Evolutionary conservation across 2,888 invertebrate genomes (phyloP), one percentile per base, ranked within the genome.

Genomic region (Chrysodeixis includens): DNA sequence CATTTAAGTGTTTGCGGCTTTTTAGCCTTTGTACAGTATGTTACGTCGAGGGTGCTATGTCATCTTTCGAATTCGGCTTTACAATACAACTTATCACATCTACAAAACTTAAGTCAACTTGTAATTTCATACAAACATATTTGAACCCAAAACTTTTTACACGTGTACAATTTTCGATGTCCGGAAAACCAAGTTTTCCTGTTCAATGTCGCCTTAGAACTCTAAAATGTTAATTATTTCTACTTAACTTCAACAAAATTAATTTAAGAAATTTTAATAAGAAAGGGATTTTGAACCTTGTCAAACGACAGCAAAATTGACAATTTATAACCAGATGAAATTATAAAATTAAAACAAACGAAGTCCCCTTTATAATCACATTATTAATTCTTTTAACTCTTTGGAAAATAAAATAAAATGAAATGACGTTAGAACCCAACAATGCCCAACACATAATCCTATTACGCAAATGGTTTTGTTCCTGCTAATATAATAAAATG

Each of bases 311-410:
- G 20, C 16, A 52, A 52, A 22, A 30, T 20, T 65, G 22, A 69
- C 49, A 63, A 56, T 66, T 59, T 54, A 30, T 46, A 40, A 71
- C 16, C 54, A 71, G 56, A 57, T 70, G 53, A 16, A 8, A 46
- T 66, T 70, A 75, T 52, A 18, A 56, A 70, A 62, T 71, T 40
- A 58, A 67, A 76, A 58, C n/a, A 32, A 56, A 51, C 16, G 35
- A 69, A 49, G 57, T 30, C 59, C 1, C 18, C 46, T 59, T 14
- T 32, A 20, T 7, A 66, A 22, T 35, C 8, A 9, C 32, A 22
- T 20, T 12, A 44, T 18, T 59, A 49, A 49, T 20, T 12, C 32
- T 53, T 68, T 3, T 16, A 67, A 44, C 56, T 59, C 56, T 73
- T 60, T 60, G 9, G 30, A 56, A 62, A 40, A 40, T n/a, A 40